Percentiles rank a stretch among this genome's conserved stretches.
Evolutionary conservation across 53 echinoderm and acorn worm genomes (phyloP).

Genomic region (Temnopleurus reevesii): DNA sequence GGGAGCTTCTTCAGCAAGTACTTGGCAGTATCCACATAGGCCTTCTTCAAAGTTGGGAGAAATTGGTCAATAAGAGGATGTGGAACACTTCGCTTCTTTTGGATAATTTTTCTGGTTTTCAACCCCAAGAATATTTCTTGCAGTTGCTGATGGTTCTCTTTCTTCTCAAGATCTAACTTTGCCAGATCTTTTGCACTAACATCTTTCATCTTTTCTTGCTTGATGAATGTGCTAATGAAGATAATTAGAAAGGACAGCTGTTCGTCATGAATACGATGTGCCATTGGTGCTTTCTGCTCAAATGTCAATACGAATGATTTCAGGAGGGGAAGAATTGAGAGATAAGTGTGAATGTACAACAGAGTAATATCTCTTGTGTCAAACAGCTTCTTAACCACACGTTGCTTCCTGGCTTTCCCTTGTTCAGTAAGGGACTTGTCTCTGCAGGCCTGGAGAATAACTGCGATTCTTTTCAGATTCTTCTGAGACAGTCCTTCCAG

Average conservation of each 20-base stretch:
- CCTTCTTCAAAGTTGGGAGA: neutral
- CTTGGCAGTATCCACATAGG: neutral
- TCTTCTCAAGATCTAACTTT: neutral
- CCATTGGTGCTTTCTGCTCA: neutral
- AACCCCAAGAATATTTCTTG: neutral
- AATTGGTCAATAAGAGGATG: no score
- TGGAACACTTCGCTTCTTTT: neutral
- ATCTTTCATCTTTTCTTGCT: conserved; percentile 11
- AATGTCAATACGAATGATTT: neutral
- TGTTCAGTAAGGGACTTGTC: conserved; percentile 5
- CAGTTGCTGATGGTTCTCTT: neutral
- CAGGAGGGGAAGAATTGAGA: conserved; percentile 11
- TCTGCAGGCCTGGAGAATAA: conserved; percentile 3
- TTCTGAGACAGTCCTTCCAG: neutral
- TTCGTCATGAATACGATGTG: conserved; percentile 14
- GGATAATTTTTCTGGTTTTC: neutral
- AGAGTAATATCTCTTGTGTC: neutral
- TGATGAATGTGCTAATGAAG: conserved; percentile 7
- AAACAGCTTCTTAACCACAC: neutral
- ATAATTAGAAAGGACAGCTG: neutral
- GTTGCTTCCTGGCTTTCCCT: neutral
- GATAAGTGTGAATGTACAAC: neutral
- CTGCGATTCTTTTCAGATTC: neutral
- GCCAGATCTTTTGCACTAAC: neutral
- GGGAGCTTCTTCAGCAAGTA: no score